These are phyloP conservation scores for Gadus chalcogrammus DNA, from an alignment of 2,113 vertebrate genomes.

Conservation along the genomic window DNA sequence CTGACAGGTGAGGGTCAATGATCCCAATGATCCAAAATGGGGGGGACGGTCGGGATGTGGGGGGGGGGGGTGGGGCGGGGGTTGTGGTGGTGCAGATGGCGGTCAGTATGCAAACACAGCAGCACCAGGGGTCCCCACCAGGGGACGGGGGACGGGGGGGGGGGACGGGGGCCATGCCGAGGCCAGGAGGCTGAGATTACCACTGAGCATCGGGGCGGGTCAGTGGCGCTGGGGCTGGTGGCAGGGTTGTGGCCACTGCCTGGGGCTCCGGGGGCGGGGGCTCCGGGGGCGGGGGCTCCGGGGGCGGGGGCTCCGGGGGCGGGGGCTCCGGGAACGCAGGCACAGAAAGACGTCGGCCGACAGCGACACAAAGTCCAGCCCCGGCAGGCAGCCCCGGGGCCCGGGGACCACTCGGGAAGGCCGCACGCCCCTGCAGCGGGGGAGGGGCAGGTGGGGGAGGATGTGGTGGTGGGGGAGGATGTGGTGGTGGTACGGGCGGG, in stretches of 20 bases:
- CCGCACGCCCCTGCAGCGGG: constrained; percentile 71
- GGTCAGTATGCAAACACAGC: constrained; percentile 58
- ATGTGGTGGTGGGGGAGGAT: constrained; percentile 4
- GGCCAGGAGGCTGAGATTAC: constrained; percentile 62
- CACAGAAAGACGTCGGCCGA: constrained; percentile 74
- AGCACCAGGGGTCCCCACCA: constrained; percentile 29
- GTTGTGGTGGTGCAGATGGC: constrained; percentile 36
- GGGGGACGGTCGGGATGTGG: too few relatives aligned
- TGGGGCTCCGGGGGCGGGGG: constrained; percentile 71
- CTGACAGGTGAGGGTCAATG: constrained; percentile 9
- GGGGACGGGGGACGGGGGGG: constrained; percentile 18
- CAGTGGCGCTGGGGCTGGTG: constrained; percentile 69
- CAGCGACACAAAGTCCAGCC: constrained; percentile 74
- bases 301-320: constrained; percentile 68
- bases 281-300: constrained; percentile 66
- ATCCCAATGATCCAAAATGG: too few relatives aligned
- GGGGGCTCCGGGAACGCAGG: constrained; percentile 71
- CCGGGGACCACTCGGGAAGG: constrained; percentile 70
- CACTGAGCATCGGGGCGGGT: constrained; percentile 70
- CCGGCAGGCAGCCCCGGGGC: constrained; percentile 75
- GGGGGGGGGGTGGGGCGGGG: too few relatives aligned
- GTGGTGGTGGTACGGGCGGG: neutral
- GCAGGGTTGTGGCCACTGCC: constrained; percentile 58
- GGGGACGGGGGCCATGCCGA: constrained; percentile 48
- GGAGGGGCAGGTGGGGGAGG: constrained; percentile 54